Percentiles rank a stretch among this genome's conserved stretches.
phyloP scores from a whole-genome alignment of 2,888 invertebrate genomes.

The Aspidiotus destructor region DNA sequence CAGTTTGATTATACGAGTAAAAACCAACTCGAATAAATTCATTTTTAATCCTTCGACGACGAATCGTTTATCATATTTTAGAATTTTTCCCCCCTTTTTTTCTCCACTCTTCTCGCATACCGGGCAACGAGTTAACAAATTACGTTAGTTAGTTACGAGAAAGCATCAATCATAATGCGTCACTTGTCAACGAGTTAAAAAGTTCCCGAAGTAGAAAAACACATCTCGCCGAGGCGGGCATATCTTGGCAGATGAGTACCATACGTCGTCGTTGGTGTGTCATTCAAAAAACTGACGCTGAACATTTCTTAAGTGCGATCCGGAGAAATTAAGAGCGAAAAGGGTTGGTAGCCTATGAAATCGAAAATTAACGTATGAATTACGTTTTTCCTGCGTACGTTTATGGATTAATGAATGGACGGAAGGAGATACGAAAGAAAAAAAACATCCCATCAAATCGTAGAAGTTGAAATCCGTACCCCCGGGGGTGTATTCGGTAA shows the following conservation, averaged over 20 bases:
- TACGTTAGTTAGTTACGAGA: constrained; percentile 27
- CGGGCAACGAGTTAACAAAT: constrained; percentile 20
- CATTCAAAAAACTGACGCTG: background rate
- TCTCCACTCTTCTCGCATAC: background rate
- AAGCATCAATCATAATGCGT: constrained; percentile 30
- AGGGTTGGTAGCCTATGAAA: background rate
- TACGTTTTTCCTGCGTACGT: background rate
- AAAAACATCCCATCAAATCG: background rate
- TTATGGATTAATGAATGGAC: background rate
- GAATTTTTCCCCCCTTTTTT: constrained; percentile 5
- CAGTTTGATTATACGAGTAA: too few relatives aligned
- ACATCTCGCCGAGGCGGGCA: constrained; percentile 5
- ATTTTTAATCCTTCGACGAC: constrained; percentile 30
- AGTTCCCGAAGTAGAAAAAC: constrained; percentile 10
- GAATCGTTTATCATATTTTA: constrained; percentile 31
- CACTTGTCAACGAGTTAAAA: constrained; percentile 26
- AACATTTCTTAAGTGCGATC: background rate
- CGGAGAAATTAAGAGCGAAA: background rate
- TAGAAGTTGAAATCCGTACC: background rate
- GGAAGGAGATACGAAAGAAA: background rate
- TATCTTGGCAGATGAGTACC: constrained; percentile 26
- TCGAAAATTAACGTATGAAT: background rate
- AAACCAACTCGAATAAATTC: constrained; percentile 22
- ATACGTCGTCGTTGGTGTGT: constrained; percentile 13
- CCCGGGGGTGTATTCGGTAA: background rate